Percentiles rank a stretch among this genome's conserved stretches.
Conservation (phyloP, 30 jellyfish, hydroid and myxozoan species). For the Nemopilema nomurai region DNA sequence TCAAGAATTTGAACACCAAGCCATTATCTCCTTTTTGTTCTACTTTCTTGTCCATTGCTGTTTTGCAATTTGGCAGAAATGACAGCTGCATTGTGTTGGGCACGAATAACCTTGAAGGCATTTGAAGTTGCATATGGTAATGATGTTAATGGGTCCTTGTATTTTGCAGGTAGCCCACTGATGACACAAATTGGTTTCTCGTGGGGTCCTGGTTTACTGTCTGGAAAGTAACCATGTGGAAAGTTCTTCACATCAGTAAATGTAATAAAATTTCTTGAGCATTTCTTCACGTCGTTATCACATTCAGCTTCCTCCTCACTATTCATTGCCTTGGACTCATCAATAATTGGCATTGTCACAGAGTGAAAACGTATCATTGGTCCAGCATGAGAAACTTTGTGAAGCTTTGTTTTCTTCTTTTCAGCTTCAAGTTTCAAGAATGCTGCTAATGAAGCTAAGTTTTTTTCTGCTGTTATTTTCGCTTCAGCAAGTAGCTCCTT, state of each 20-base stretch:
- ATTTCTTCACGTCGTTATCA: conserved; percentile 26
- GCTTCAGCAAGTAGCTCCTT: conserved; percentile 97
- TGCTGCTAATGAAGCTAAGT: conserved; percentile 94
- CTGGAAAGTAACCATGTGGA: conserved; percentile 80
- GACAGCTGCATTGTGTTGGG: conserved; percentile 38
- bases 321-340: conserved; percentile 10
- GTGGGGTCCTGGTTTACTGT: conserved; percentile 31
- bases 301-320: not conserved
- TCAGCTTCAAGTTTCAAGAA: conserved; percentile 96
- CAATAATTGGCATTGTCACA: conserved; percentile 84
- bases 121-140: conserved; percentile 85
- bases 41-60: not conserved
- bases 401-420: conserved; percentile 85
- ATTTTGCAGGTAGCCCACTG: conserved; percentile 88
- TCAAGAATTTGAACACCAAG: not conserved
- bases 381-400: conserved; percentile 78
- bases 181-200: conserved; percentile 77
- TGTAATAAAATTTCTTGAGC: conserved; percentile 81
- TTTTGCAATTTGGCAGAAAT: not conserved
- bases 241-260: conserved; percentile 86
- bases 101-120: conserved; percentile 81
- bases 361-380: conserved; percentile 89
- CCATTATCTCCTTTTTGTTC: conserved; percentile 27
- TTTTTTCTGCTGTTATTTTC: conserved; percentile 81
- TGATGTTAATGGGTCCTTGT: conserved; percentile 84